Evolutionary conservation across 92 coral and sea anemone genomes (phyloP), one percentile per base, ranked within the genome.

Genomic region (Chrysogorgia sp.): DNA sequence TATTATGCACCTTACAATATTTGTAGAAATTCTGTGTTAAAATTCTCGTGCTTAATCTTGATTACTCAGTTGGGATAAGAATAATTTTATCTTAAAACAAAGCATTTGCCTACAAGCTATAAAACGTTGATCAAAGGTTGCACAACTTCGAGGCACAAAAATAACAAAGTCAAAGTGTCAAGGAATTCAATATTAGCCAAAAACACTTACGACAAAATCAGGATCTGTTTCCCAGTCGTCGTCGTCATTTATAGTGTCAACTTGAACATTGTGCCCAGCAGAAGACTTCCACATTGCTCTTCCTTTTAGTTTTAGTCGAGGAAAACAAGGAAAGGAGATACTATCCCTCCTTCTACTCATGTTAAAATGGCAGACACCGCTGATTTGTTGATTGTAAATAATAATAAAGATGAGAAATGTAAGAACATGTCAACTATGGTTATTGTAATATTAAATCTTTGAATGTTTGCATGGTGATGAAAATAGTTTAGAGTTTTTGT

Each of bases 171-270:
- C 45, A 52, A 26, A 24, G n/a, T 23, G 32, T 35, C 35, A 45
- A 40, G 24, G 34, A 13, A 9, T 67, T 22, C 26, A 28, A 67
- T n/a, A 67, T 37, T 37, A 4, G 4, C 21, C 21, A 40, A n/a
- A n/a, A n/a, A n/a, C n/a, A 72, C 92, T 88, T 65, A 94, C 98
- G 66, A 94, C 98, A 74, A 94, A 94, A 84, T 94, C 98, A 20
- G 98, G 98, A 64, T 94, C 98, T 7, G 98, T 94, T 32, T 94
- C 98, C 98, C 98, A 94, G 69, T 94, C 98, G 60, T 94, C 98
- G 31, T 94, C 97, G 41, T 91, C 97, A 30, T 74, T 91, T n/a
- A n/a, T 47, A 24, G 26, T 30, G 19, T 56, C 79, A 31, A 56
- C 21, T 20, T 72, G 79, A 52, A 72, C 49, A 41, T 72, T 72